Conservation (phyloP, 2,888 invertebrate species). For the Rhogogaster chlorosoma region DNA sequence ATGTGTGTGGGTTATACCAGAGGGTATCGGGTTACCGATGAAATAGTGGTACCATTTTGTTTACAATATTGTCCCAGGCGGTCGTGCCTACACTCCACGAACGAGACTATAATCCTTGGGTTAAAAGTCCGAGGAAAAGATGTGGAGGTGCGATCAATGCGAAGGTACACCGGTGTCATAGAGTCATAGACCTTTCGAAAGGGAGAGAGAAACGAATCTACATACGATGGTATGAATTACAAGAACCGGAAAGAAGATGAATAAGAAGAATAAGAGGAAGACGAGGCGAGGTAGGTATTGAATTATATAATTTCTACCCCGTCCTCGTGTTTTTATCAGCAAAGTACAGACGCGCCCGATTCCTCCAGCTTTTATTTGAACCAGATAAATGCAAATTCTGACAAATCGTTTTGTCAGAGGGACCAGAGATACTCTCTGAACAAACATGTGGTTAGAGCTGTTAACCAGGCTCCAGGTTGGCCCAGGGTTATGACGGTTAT, state of each 20-base stretch:
- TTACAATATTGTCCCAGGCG: constrained; percentile 73
- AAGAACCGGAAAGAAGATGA: background rate
- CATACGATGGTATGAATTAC: background rate
- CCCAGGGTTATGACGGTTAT: constrained; percentile 76
- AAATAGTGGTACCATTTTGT: constrained; percentile 78
- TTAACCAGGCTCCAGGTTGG: constrained; percentile 63
- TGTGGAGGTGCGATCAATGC: background rate
- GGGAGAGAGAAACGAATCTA: background rate
- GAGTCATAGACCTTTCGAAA: background rate
- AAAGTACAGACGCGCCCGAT: background rate
- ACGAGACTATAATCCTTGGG: background rate
- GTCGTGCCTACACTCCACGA: constrained; percentile 15
- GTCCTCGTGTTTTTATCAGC: background rate
- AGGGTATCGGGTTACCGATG: constrained; percentile 75
- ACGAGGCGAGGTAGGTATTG: background rate
- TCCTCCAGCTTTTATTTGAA: background rate
- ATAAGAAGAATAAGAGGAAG: background rate
- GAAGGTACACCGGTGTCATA: background rate
- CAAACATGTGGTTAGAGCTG: constrained; percentile 74
- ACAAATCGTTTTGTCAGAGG: constrained; percentile 10
- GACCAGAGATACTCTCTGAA: constrained; percentile 55
- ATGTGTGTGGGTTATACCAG: constrained; percentile 73
- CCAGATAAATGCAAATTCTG: constrained; percentile 19
- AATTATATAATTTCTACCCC: background rate
- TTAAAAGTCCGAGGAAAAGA: background rate